Evolutionary conservation across 1,140 invertebrate genomes (phyloP), one percentile per base, ranked within the genome.

Genomic region (Drosophila truncata): DNA sequence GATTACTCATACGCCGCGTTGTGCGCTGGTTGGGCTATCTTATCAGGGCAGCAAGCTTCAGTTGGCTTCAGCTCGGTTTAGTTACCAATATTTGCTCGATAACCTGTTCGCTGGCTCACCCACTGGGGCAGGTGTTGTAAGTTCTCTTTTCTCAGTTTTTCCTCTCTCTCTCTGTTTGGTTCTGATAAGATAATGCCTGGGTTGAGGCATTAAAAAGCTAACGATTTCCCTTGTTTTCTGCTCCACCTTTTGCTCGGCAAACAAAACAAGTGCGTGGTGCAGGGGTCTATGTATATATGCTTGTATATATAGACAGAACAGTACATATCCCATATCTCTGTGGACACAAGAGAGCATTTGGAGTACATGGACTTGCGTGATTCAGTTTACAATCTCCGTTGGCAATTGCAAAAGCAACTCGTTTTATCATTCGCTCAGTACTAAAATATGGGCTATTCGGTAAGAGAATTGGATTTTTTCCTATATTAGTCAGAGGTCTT

Each of bases 61-160:
- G 41, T 80, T 46, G 54, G 67, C 46, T 73, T 71, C 71, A 54
- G 57, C 72, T 55, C 41, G 71, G 76, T 55, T 67, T 57, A 78
- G 67, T 82, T 80, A 84, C 78, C 85, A 90, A 84, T 88, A 88
- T 88, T 88, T 88, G 78, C 85, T 90, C 85, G 70, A 88, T 90
- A 84, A 74, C 81, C 64, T 84, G 85, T 80, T 39, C 49, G 27
- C 49, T 49, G 47, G 47, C 47, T 10, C 14, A 35, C 31, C 20
- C 52, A 25, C 20, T 78, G 72, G 20, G 44, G 66, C 74, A 83
- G 80, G 71, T 80, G 70, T 72, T 78, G 60, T 54, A 64, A 41
- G 60, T 31, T 64, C 50, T 35, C 31, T 23, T 58, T 27, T 49
- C 14, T 27, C 14, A 29, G 14, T 44, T 37, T n/a, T 35, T 27